Conservation (phyloP, 1,140 invertebrate species). For the Musca domestica region DNA sequence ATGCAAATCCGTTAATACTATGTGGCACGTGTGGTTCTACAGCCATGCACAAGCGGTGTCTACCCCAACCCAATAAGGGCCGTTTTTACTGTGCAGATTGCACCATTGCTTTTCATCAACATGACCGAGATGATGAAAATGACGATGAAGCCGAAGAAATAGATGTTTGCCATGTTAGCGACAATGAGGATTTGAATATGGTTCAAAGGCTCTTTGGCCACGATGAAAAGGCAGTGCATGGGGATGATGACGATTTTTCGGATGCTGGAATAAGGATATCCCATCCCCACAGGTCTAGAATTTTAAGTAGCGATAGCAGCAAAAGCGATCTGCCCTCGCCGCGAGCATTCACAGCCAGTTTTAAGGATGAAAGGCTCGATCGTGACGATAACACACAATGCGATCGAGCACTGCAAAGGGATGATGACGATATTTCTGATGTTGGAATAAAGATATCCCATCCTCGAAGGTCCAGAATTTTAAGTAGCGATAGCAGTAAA, state of each 20-base stretch:
- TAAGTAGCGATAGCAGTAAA: not conserved
- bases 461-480: not conserved
- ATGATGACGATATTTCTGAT: no score
- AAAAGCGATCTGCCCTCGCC: no score
- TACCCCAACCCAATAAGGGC: not conserved
- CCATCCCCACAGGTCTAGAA: not conserved
- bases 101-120: not conserved
- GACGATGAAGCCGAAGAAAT: conserved; percentile 7
- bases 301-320: not conserved
- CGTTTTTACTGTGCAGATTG: conserved; percentile 26
- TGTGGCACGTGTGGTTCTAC: conserved; percentile 23
- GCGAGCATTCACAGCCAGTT: no score
- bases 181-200: conserved; percentile 13
- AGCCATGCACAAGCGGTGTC: conserved; percentile 19
- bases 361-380: no score
- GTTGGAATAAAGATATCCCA: not conserved
- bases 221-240: not conserved
- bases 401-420: not conserved
- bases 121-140: conserved; percentile 15
- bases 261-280: no score
- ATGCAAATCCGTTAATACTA: conserved; percentile 18
- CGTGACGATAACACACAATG: no score
- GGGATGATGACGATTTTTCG: no score
- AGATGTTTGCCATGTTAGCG: conserved; percentile 14
- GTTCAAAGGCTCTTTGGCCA: not conserved